These are phyloP conservation scores for Sebastes alutus DNA, from an alignment of 2,797 vertebrate genomes.

Conservation along the genomic window DNA sequence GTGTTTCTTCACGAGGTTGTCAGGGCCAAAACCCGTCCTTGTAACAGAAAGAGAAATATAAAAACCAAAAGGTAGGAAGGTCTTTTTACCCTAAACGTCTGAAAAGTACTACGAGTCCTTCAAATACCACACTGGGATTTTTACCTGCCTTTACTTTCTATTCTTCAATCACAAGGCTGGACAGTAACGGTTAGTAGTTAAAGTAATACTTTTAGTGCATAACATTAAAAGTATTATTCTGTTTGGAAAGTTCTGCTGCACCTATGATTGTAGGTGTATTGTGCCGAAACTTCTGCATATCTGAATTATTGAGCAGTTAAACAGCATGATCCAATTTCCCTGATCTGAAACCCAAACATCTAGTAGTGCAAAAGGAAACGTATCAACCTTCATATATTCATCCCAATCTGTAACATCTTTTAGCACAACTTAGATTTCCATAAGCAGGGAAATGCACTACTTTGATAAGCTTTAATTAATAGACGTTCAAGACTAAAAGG, in stretches of 20 bases:
- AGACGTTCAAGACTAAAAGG: conserved; percentile 17
- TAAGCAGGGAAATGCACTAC: conserved; percentile 2
- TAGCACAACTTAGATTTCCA: conserved; percentile 21
- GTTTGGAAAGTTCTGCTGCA: neutral
- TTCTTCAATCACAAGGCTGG: conserved; percentile 15
- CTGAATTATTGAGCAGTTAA: neutral
- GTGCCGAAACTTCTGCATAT: neutral
- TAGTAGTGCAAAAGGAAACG: neutral
- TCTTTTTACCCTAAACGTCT: conserved; percentile 8
- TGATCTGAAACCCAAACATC: conserved; percentile 3
- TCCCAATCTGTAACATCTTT: conserved; percentile 17
- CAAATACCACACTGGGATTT: conserved; percentile 1
- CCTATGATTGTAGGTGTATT: neutral
- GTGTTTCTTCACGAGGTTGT: conserved; percentile 18
- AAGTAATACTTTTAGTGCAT: no score
- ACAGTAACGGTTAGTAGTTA: conserved; percentile 1
- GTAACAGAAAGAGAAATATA: conserved; percentile 22
- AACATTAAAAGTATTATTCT: neutral
- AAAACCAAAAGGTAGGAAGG: conserved; percentile 42
- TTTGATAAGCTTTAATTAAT: conserved; percentile 61
- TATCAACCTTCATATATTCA: conserved; percentile 5
- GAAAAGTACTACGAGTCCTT: conserved; percentile 28
- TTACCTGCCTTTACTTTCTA: neutral
- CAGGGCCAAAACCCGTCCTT: conserved; percentile 38
- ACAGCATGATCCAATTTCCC: neutral